A percentile compares a stretch with the other conserved stretches of the same genome.
These are phyloP conservation scores for Corythucha ciliata DNA, from an alignment of 2,888 invertebrate genomes.

Conservation along the genomic window DNA sequence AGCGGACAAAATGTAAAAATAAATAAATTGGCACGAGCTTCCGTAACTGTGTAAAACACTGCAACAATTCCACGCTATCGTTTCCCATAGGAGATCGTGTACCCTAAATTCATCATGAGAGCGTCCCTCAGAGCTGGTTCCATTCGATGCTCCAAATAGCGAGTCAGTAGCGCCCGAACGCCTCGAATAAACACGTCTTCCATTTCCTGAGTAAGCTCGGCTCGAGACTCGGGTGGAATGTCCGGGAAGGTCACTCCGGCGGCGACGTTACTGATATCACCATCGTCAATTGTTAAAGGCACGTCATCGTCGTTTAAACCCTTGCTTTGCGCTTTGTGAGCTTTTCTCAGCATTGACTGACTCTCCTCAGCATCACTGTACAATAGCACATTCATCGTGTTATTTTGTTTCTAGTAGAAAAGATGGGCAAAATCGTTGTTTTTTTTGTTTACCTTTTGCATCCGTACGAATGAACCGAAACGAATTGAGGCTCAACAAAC, in stretches of 20 bases:
- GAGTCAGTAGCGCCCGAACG: slow-evolving; percentile 64
- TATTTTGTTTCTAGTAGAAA: no score
- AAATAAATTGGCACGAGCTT: no score
- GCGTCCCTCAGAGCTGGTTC: slow-evolving; percentile 80
- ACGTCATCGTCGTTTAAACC: background rate
- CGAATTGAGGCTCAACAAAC: slow-evolving; percentile 74
- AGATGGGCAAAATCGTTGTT: no score
- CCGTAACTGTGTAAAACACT: no score
- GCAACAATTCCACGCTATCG: no score
- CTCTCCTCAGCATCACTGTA: no score
- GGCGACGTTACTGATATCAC: no score
- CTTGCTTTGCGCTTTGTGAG: background rate
- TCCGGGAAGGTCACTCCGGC: no score
- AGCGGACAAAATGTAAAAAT: no score
- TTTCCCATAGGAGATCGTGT: slow-evolving; percentile 69
- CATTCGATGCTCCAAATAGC: slow-evolving; percentile 70
- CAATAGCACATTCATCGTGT: no score
- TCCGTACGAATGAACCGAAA: slow-evolving; percentile 75
- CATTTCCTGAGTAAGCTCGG: slow-evolving; percentile 67
- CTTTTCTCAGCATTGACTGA: no score
- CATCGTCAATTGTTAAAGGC: slow-evolving; percentile 1
- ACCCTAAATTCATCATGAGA: slow-evolving; percentile 77
- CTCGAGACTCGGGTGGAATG: slow-evolving; percentile 41
- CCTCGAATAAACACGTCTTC: slow-evolving; percentile 76
- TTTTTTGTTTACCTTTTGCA: slow-evolving; percentile 46